Evolutionary conservation across 2,797 vertebrate species (phyloP).

Genomic region (Sebastes miniatus): DNA sequence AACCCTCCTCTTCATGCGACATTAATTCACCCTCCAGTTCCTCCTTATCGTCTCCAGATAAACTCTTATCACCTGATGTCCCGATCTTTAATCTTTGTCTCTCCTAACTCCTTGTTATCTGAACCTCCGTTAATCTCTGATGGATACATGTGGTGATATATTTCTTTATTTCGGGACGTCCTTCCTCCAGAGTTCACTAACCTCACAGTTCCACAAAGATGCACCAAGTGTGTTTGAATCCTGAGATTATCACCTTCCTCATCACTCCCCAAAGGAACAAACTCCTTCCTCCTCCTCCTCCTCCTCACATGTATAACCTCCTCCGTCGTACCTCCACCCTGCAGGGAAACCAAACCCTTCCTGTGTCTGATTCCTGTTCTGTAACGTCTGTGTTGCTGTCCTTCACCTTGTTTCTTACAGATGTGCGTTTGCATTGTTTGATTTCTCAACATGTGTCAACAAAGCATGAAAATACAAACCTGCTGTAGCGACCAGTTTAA

Average conservation of each 20-base stretch:
- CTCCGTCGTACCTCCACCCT: neutral
- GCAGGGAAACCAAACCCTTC: neutral
- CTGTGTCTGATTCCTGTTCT: neutral
- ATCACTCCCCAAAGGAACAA: neutral
- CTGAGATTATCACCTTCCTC: neutral
- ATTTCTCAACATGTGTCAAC: neutral
- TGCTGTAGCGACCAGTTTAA: neutral
- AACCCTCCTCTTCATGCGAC: neutral
- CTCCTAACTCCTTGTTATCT: too few relatives aligned
- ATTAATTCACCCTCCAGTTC: constrained; percentile 2
- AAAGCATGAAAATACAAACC: neutral
- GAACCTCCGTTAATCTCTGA: too few relatives aligned
- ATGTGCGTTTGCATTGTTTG: neutral
- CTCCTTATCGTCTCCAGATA: neutral
- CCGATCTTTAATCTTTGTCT: too few relatives aligned
- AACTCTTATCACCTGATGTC: too few relatives aligned
- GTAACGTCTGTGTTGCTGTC: neutral
- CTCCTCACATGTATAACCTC: neutral
- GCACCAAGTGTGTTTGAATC: neutral
- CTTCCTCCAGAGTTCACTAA: constrained; percentile 40
- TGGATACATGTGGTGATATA: too few relatives aligned
- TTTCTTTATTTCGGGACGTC: constrained; percentile 28
- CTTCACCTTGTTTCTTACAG: neutral
- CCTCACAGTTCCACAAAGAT: constrained; percentile 26
- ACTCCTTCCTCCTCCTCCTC: neutral